Evolutionary conservation across 2,888 invertebrate genomes (phyloP), one percentile per base, ranked within the genome.

Genomic region (Sphecodes monilicornis): DNA sequence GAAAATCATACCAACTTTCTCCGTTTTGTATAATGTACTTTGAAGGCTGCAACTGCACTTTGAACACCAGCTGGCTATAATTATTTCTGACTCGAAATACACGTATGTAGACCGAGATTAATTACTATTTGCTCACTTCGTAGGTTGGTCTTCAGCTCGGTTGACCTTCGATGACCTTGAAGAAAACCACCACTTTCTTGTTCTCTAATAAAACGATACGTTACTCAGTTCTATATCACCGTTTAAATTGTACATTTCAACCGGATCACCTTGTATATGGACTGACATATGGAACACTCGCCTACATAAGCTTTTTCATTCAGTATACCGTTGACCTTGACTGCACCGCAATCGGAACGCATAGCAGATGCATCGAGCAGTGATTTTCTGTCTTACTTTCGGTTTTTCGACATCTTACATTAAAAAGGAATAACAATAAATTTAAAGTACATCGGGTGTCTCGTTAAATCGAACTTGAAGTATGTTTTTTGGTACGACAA

Each of bases 271-370:
- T 22, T 32, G 32, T 32, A 22, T 50, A 50, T 22, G 50, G 22
- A 10, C 22, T 50, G n/a, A n/a, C 11, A 43, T 29, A 64, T 64
- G 64, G 32, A 64, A 64, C 64, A 16, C 6, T 29, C 64, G 64
- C 64, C 64, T 29, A 29, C 64, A 29, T 32, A 32, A 32, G 16
- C 1, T 6, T 64, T 64, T 64, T 64, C 64, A 64, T 64, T 64
- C 64, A 32, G 32, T 64, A 18, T 32, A 64, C 18, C 64, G 64
- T 64, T 64, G 32, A 64, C 64, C 64, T 64, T 64, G 32, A 64
- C 64, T 32, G 32, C 64, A 18, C 32, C 29, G 64, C 64, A 64
- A 32, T 6, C 57, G 57, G 57, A 26, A 57, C 13, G 13, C 57
- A 4, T 13, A 5, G 26, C 57, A 57, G 26, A 64, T 32, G 26